Percentiles rank a stretch among this genome's conserved stretches.
Conservation (phyloP, 1,140 invertebrate genomes). For the Bombus soroeensis region DNA sequence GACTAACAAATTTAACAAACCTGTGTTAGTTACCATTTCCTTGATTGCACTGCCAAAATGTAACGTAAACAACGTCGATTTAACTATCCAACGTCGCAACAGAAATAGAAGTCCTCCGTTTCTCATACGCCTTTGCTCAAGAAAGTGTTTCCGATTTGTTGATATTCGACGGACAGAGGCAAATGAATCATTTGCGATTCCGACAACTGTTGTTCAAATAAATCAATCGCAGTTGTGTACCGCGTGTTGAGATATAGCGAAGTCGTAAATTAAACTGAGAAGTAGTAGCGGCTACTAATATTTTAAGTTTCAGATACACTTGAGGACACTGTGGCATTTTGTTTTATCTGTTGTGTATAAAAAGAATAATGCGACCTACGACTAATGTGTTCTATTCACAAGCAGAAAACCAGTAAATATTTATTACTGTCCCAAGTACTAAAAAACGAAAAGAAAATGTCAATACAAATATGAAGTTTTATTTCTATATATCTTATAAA, state of each 20-base stretch:
- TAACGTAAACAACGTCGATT: neutral
- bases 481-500: neutral
- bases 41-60: neutral
- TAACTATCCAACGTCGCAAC: neutral
- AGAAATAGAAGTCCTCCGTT: neutral
- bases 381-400: too few species aligned
- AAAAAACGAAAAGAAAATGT: neutral
- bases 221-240: neutral
- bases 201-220: neutral
- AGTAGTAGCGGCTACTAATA: neutral
- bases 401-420: neutral
- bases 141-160: neutral
- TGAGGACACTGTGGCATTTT: too few species aligned
- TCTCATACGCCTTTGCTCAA: too few species aligned
- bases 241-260: neutral
- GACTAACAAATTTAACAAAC: neutral
- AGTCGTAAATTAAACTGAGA: neutral
- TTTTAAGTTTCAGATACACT: neutral
- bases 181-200: conserved; percentile 1
- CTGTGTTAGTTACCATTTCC: neutral
- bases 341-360: too few species aligned
- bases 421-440: neutral
- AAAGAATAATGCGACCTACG: too few species aligned
- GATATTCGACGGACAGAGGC: neutral
- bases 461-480: neutral